Conservation (phyloP, 1,140 invertebrate species). For the Zaprionus lachaisei region DNA sequence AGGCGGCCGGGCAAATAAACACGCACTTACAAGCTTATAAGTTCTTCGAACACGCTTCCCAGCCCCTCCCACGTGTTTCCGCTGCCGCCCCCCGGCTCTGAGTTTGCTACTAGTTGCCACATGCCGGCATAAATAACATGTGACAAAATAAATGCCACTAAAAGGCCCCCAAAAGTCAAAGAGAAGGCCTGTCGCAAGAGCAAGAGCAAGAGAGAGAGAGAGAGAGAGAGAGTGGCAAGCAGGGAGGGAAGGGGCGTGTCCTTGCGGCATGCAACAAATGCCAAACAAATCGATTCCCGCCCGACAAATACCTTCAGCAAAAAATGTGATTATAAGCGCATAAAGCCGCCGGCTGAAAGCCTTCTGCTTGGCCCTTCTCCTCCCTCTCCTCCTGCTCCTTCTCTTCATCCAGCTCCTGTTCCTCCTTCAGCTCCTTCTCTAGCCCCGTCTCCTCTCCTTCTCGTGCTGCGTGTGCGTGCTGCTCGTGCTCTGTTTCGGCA, state of each 20-base stretch:
- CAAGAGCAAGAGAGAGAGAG: not conserved
- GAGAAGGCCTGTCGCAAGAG: not conserved
- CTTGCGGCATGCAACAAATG: slow-evolving; percentile 74
- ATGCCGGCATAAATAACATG: slow-evolving; percentile 64
- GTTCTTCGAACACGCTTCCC: slow-evolving; percentile 27
- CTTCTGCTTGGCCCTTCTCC: not conserved
- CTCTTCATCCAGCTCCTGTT: no score
- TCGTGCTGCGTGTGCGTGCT: slow-evolving; percentile 35
- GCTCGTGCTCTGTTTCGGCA: slow-evolving; percentile 12
- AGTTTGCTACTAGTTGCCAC: slow-evolving; percentile 20
- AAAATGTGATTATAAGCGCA: slow-evolving; percentile 74
- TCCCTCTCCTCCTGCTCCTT: not conserved
- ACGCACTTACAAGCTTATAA: slow-evolving; percentile 71
- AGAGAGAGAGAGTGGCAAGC: not conserved
- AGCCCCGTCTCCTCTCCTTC: slow-evolving; percentile 26
- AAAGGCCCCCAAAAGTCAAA: slow-evolving; percentile 61
- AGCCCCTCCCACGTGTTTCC: not conserved
- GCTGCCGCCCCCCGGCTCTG: not conserved
- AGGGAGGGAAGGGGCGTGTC: slow-evolving; percentile 33
- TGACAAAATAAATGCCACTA: slow-evolving; percentile 79
- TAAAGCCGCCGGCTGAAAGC: slow-evolving; percentile 55
- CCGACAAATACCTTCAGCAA: slow-evolving; percentile 39
- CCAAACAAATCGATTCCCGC: slow-evolving; percentile 74
- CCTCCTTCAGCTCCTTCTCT: not conserved
- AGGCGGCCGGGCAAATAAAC: slow-evolving; percentile 65